phyloP scores from a whole-genome alignment of 2,113 vertebrate species.

The Nannospalax galili region DNA sequence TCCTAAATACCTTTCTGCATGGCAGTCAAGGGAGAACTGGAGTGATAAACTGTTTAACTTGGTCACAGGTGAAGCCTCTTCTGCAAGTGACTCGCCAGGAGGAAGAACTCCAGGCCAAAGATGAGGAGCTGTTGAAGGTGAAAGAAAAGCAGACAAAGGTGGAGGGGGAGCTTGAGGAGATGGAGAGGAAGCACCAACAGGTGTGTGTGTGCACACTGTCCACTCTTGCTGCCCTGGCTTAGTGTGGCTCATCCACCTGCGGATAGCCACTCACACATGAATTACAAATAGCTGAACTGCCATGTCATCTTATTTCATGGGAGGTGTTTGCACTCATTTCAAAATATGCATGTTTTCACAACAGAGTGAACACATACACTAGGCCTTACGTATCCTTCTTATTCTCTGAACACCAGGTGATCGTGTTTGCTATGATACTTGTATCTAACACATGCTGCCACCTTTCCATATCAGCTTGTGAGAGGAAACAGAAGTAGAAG shows the following conservation, averaged over 20 bases:
- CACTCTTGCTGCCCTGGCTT: accelerated
- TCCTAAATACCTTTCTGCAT: neutral
- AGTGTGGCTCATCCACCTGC: accelerated
- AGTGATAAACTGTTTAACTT: neutral
- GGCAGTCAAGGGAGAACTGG: neutral
- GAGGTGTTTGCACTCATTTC: neutral
- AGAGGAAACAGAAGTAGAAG: neutral
- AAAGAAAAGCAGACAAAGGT: constrained; percentile 97
- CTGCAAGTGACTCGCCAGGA: constrained; percentile 98
- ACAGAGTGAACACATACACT: neutral
- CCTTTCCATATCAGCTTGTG: neutral
- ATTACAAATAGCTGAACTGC: neutral
- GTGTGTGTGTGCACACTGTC: constrained; percentile 81
- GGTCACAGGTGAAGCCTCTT: constrained; percentile 95
- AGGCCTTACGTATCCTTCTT: neutral
- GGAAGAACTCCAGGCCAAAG: constrained; percentile 97
- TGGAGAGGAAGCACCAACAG: constrained; percentile 98
- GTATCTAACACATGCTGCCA: neutral
- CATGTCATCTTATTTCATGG: accelerated
- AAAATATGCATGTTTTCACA: neutral
- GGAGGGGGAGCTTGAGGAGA: constrained; percentile 96
- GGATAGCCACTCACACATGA: neutral
- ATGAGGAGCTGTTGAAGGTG: constrained; percentile 97
- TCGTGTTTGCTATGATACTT: accelerated
- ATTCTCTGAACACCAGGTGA: neutral